Conservation (phyloP, 1,140 invertebrate genomes). For the Calephelis nemesis region DNA sequence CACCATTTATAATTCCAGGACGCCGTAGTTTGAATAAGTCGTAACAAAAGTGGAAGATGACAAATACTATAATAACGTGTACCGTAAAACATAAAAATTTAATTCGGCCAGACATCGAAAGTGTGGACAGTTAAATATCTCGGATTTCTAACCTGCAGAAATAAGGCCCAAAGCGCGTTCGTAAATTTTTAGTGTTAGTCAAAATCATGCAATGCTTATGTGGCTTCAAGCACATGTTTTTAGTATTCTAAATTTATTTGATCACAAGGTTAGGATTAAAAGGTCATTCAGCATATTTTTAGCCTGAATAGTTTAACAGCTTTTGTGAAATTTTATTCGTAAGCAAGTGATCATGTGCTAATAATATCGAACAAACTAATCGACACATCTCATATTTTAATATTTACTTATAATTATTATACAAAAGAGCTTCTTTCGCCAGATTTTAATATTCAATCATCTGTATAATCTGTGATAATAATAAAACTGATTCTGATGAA, state of each 20-base stretch:
- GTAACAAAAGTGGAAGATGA: too few species aligned
- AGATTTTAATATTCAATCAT: too few species aligned
- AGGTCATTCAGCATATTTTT: background rate
- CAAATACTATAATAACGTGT: too few species aligned
- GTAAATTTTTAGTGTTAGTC: slow-evolving; percentile 1
- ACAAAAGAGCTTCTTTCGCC: too few species aligned
- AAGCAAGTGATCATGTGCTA: slow-evolving; percentile 12
- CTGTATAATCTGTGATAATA: too few species aligned
- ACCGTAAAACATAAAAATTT: too few species aligned
- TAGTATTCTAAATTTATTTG: background rate
- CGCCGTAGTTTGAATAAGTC: too few species aligned
- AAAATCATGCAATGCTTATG: slow-evolving; percentile 10
- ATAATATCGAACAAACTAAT: slow-evolving; percentile 13
- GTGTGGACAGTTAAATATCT: too few species aligned
- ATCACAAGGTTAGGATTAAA: slow-evolving; percentile 12
- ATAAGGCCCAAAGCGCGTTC: slow-evolving; percentile 11
- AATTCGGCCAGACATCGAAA: too few species aligned
- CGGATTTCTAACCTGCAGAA: background rate
- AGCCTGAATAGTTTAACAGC: background rate
- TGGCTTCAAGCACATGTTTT: slow-evolving; percentile 5
- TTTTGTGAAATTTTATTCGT: slow-evolving; percentile 1
- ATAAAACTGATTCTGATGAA: too few species aligned
- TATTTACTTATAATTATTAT: too few species aligned
- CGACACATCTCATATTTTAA: background rate
- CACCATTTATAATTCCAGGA: too few species aligned